Base-by-base conservation (phyloP, 2,797 vertebrate genomes). In the Peromyscus nudipes region DNA sequence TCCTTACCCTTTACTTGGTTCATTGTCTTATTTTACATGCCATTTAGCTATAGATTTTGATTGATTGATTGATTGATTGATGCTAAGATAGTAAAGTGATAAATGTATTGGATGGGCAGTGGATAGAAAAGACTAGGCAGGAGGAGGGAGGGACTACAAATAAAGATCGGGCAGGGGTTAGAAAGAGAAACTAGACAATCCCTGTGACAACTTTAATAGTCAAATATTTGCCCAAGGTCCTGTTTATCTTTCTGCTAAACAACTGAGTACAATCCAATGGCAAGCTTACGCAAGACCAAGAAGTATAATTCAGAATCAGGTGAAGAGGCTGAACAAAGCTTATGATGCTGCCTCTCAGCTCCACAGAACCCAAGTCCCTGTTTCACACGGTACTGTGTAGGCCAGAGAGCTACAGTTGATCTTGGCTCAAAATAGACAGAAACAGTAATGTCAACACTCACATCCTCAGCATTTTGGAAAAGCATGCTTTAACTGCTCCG, bases 391-490 rank as follows among this genome's bases (percentile, higher is more conserved):
- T 55, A 55, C 40, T 79, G 55, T 55, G 31, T 19, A 57, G 52
- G 60, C 83, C 65, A 96, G 71, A 89, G 76, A 76, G 27, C 27
- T 86, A 69, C 67, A 83, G 4, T 49, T 89, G 92, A 91, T 77
- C 49, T 93, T 88, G 40, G 83, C 87, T 40, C 49, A 1, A n/a
- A 27, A 52, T 13, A 29, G 37, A 82, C 69, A 88, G 87, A 92
- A 92, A 65, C 25, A 14, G 71, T 80, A 73, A 90, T 14, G 43
- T 11, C 29, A 55, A 71, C 25, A 69, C 21, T 84, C 83, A 90
- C 71, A 73, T 76, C 73, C 75, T 92, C 52, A 80, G 90, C 37
- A 90, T 92, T 96, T 89, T 62, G 62, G 55, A 92, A 82, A 19
- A 69, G 4, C 23, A 62, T 46, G 73, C 13, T 19, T 75, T 89